phyloP scores from a whole-genome alignment of 2,888 invertebrate genomes.

The Drosophila acutilabella region DNA sequence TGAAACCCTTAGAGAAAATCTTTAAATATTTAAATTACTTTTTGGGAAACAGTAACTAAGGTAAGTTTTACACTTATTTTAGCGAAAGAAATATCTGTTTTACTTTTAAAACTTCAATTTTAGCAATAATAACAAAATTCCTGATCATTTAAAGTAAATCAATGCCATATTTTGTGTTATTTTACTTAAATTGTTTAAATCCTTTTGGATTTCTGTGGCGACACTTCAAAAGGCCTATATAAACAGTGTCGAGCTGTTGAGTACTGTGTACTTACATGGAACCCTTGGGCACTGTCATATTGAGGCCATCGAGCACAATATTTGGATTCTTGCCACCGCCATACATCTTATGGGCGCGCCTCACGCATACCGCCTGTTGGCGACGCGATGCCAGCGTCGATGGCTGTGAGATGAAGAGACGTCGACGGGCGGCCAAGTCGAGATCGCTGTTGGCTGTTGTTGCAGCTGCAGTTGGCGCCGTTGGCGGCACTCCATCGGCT shows the following conservation, averaged over 20 bases:
- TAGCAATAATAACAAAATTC: too few relatives aligned
- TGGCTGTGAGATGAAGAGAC: slow-evolving; percentile 88
- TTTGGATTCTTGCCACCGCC: slow-evolving; percentile 92
- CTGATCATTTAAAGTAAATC: too few relatives aligned
- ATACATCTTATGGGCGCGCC: slow-evolving; percentile 93
- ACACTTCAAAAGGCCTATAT: not conserved
- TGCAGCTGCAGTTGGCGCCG: slow-evolving; percentile 66
- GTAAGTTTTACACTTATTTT: too few relatives aligned
- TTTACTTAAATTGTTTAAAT: not conserved
- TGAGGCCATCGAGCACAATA: slow-evolving; percentile 93
- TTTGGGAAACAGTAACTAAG: too few relatives aligned
- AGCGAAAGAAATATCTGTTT: too few relatives aligned
- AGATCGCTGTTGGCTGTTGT: slow-evolving; percentile 82
- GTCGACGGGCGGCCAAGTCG: slow-evolving; percentile 86
- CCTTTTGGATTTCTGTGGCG: not conserved
- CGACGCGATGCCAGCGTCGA: slow-evolving; percentile 90
- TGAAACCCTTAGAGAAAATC: too few relatives aligned
- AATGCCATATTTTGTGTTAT: not conserved
- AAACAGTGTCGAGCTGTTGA: not conserved
- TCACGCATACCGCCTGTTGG: slow-evolving; percentile 93
- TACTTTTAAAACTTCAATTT: too few relatives aligned
- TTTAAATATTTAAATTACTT: too few relatives aligned
- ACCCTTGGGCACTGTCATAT: slow-evolving; percentile 96
- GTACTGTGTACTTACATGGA: slow-evolving; percentile 89
- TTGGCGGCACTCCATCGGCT: slow-evolving; percentile 84